Evolutionary conservation across 2,113 vertebrate species (phyloP), one percentile per base, ranked within the genome.

Genomic region (Tupaia chinensis): DNA sequence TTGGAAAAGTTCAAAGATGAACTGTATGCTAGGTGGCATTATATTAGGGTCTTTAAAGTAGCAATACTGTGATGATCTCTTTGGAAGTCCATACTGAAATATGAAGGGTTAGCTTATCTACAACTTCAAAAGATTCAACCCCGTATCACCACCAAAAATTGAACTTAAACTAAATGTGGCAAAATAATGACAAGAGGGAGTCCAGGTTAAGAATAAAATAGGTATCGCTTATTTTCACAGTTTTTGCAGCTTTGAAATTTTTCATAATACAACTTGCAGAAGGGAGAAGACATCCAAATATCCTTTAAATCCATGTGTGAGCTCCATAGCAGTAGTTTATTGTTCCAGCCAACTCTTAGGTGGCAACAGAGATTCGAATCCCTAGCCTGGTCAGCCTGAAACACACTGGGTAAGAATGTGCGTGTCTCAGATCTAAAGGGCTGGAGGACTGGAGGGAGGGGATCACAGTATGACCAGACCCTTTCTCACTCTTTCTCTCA

Each of bases 131-230:
- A n/a, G 11, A n/a, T 92, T 89, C 9, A 53, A 2, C 9, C 34
- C 17, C 23, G 0, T 44, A 44, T 44, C 44, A 44, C 44, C 44
- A 44, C 5, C 44, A 44, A 44, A 44, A 44, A 44, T 44, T 44
- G 44, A 3, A 54, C 7, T n/a, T 20, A 66, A 65, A 27, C 60
- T 69, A 80, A 82, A 85, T 15, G 10, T n/a, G 29, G 54, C 23
- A 78, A 82, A 53, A 82, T 65, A 34, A 82, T 70, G 16, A 91
- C 11, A 32, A 53, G 34, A 3, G 19, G 15, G 22, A 72, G 29
- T 22, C 69, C 22, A 23, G n/a, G 56, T 70, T 25, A 92, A 95
- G 32, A 90, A 78, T 88, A 91, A 73, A 73, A 82, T 27, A 34
- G 65, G 2, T 79, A 1, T 86, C 86, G 15, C 32, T 63, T 93